Percentiles rank a stretch among this genome's conserved stretches.
These are phyloP conservation scores for Zelleria hepariella DNA, from an alignment of 2,888 invertebrate genomes.

Conservation along the genomic window DNA sequence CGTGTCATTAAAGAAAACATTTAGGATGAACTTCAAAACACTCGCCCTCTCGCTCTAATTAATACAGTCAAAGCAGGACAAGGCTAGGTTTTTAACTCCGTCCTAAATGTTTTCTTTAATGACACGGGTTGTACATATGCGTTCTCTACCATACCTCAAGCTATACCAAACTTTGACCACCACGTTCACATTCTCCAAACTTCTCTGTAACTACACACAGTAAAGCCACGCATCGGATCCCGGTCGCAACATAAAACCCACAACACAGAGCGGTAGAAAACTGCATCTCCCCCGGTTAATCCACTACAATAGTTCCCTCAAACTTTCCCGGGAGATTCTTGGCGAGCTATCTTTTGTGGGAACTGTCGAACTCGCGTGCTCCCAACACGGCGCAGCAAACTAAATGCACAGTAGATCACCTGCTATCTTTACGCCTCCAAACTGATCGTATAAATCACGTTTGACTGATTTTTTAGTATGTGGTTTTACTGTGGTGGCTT, in stretches of 20 bases:
- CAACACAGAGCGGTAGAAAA: neutral
- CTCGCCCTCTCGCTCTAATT: too few relatives aligned
- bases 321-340: neutral
- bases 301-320: neutral
- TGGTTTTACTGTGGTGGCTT: neutral
- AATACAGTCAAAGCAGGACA: too few relatives aligned
- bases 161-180: neutral
- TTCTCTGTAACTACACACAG: neutral
- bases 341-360: slow-evolving; percentile 6
- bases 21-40: too few relatives aligned
- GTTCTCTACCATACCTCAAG: neutral
- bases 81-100: too few relatives aligned
- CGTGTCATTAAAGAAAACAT: too few relatives aligned
- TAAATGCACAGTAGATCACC: neutral
- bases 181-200: neutral
- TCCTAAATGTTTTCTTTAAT: too few relatives aligned
- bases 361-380: slow-evolving; percentile 2
- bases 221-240: neutral
- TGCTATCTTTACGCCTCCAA: neutral
- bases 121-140: too few relatives aligned
- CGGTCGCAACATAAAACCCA: neutral
- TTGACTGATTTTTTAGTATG: neutral
- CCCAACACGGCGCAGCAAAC: neutral
- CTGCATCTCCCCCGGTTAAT: neutral
- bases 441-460: neutral